Evolutionary conservation across 2,888 invertebrate species (phyloP).

Genomic region (Mimachlamys varia): DNA sequence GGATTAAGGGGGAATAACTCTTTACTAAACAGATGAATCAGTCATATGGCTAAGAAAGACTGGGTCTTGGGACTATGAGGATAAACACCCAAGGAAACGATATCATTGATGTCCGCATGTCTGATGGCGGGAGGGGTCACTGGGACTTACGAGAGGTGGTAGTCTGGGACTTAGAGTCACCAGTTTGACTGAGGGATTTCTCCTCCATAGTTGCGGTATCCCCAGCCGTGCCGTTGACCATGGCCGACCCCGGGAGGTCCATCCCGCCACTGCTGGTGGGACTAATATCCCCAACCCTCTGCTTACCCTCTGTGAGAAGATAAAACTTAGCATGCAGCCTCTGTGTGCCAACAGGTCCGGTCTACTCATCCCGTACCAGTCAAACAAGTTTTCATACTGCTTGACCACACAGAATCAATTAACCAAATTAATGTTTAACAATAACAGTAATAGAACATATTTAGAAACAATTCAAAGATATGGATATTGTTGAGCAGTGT

Average conservation of each 20-base stretch:
- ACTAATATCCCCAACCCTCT: conserved; percentile 44
- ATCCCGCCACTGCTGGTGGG: conserved; percentile 51
- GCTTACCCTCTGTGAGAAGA: conserved; percentile 63
- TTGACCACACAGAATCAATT: background rate
- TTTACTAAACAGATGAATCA: background rate
- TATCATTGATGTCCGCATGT: background rate
- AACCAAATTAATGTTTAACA: background rate
- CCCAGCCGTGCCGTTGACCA: background rate
- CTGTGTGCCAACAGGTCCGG: background rate
- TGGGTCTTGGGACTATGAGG: background rate
- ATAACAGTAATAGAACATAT: no score
- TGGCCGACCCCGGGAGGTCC: conserved; percentile 15
- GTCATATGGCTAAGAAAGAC: background rate
- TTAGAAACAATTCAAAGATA: no score
- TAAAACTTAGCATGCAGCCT: conserved; percentile 14
- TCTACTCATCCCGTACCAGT: background rate
- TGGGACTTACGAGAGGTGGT: conserved; percentile 1
- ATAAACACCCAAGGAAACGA: background rate
- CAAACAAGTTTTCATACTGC: background rate
- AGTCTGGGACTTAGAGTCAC: background rate
- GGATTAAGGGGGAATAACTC: background rate
- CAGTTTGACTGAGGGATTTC: background rate
- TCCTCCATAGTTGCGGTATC: conserved; percentile 4
- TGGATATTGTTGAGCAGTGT: no score
- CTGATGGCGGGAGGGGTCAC: background rate